These are phyloP conservation scores for Gadopsis bispinosus DNA, from an alignment of 2,797 vertebrate species.

Conservation along the genomic window DNA sequence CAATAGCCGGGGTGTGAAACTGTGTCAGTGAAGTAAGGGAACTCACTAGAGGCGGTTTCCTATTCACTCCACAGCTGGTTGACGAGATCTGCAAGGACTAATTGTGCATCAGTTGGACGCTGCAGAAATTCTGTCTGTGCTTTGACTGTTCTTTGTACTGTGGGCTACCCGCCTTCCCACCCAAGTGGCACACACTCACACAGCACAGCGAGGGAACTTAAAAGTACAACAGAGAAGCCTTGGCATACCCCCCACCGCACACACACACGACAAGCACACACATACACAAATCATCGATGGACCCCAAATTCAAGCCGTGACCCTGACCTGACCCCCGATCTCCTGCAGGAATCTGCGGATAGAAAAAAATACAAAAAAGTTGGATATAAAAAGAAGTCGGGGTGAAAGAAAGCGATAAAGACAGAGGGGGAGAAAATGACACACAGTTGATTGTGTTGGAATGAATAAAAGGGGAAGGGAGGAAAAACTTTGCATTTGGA, in stretches of 20 bases:
- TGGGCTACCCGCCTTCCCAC: slow-evolving; percentile 55
- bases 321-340: slow-evolving; percentile 52
- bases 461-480: slow-evolving; percentile 65
- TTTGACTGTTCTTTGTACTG: slow-evolving; percentile 61
- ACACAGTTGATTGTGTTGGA: slow-evolving; percentile 65
- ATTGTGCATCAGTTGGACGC: slow-evolving; percentile 68
- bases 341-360: slow-evolving; percentile 49
- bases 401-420: slow-evolving; percentile 45
- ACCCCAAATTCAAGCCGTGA: slow-evolving; percentile 71
- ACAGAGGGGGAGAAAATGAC: slow-evolving; percentile 63
- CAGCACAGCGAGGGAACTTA: slow-evolving; percentile 54
- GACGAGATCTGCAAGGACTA: slow-evolving; percentile 68
- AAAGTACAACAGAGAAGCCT: slow-evolving; percentile 65
- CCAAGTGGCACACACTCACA: slow-evolving; percentile 61
- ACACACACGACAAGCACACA: slow-evolving; percentile 33
- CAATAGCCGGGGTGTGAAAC: slow-evolving; percentile 65
- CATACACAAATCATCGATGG: slow-evolving; percentile 65
- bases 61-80: slow-evolving; percentile 66
- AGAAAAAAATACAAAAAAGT: slow-evolving; percentile 49
- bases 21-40: slow-evolving; percentile 78
- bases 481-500: slow-evolving; percentile 82
- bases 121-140: slow-evolving; percentile 50
- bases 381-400: slow-evolving; percentile 50
- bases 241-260: slow-evolving; percentile 53
- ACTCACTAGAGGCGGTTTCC: slow-evolving; percentile 71